A percentile compares a stretch with the other conserved stretches of the same genome.
Evolutionary conservation across 1,140 invertebrate species (phyloP).

Genomic region (Caenorhabditis remanei): DNA sequence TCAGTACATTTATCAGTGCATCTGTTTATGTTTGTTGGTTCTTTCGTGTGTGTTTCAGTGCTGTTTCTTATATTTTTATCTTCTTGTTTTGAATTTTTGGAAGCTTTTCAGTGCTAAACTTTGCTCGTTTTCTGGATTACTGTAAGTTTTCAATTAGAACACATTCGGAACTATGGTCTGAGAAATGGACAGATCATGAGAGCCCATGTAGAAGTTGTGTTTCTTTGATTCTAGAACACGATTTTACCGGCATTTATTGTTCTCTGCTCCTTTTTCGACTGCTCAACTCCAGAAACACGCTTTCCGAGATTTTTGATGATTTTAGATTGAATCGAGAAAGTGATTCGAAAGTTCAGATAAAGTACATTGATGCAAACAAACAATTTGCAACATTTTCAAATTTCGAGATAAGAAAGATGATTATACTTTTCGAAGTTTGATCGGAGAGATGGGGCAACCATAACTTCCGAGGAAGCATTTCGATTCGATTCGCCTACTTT

Average conservation of each 20-base stretch:
- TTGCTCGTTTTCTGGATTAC: not conserved
- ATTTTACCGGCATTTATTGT: too few species aligned
- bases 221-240: too few species aligned
- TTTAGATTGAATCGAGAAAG: not conserved
- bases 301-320: not conserved
- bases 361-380: slow-evolving; percentile 21
- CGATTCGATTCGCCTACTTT: slow-evolving; percentile 6
- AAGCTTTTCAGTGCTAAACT: not conserved
- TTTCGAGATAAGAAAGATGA: slow-evolving; percentile 14
- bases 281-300: too few species aligned
- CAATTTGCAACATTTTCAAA: slow-evolving; percentile 17
- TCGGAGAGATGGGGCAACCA: not conserved
- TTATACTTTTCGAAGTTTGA: slow-evolving; percentile 9
- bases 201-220: too few species aligned
- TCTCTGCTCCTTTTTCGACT: too few species aligned
- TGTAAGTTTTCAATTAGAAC: not conserved
- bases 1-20: slow-evolving; percentile 18
- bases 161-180: too few species aligned
- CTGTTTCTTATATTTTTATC: slow-evolving; percentile 18
- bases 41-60: slow-evolving; percentile 23
- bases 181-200: too few species aligned
- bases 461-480: slow-evolving; percentile 1
- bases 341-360: slow-evolving; percentile 8
- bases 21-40: slow-evolving; percentile 27
- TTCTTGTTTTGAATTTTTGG: not conserved